Evolutionary conservation across 2,888 invertebrate species (phyloP), one percentile per base, ranked within the genome.

Genomic region (Tyria jacobaeae): DNA sequence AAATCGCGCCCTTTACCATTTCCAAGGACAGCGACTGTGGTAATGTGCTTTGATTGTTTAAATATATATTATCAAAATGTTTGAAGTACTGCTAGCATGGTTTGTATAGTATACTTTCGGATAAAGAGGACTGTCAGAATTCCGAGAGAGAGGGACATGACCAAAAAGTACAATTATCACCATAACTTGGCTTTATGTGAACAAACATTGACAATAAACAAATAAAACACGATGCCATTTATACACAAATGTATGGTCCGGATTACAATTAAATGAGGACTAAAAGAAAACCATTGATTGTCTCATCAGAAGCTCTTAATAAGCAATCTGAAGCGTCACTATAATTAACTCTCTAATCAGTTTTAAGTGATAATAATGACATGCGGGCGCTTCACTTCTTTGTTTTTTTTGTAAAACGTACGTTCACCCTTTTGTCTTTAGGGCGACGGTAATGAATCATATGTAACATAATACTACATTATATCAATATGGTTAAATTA

Each of bases 331-430:
- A 89, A 80, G 83, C 87, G 85, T 87, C 85, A 85, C 79, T 83
- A 85, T 92, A 90, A 92, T 92, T 92, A 92, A 90, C 84, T 83
- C 79, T 79, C 81, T 90, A 90, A 91, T 90, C 88, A 87, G 86
- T 87, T 85, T 85, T 90, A 91, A 92, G 89, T 91, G 91, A 87
- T 89, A 87, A 86, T 91, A 91, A 92, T 90, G 91, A 88, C 90
- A 92, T 91, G 91, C 92, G 91, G 92, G 92, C 75, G 73, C 78
- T 71, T 69, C 82, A 82, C 81, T 84, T 90, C 88, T 84, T 84
- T 84, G 79, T 70, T 87, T 84, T 89, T n/a, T 88, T 82, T 80
- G 85, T 81, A 71, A 78, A 79, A 39, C 80, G 88, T 81, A 68
- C 88, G 57, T 86, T 87, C 85, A 89, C 89, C 90, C 89, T 82